phyloP scores from a whole-genome alignment of 35 echinoderm and acorn worm genomes.

The Patiria miniata region DNA sequence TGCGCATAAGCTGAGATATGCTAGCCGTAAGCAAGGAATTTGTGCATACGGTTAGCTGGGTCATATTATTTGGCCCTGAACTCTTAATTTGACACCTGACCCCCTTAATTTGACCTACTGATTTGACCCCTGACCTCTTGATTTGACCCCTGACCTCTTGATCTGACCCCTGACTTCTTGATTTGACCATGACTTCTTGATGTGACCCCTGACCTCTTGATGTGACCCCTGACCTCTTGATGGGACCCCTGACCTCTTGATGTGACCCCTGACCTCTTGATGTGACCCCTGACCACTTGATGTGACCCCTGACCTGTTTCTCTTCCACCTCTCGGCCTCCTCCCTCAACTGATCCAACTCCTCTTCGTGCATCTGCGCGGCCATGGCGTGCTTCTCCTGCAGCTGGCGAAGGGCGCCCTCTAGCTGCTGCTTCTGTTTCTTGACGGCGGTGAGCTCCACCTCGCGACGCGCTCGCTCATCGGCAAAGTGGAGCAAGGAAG shows the following conservation, averaged over 20 bases:
- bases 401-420: conserved; percentile 91
- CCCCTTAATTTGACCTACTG: no score
- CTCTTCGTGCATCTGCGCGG: conserved; percentile 61
- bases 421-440: conserved; percentile 86
- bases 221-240: no score
- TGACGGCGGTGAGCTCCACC: conserved; percentile 72
- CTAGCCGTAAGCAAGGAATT: no score
- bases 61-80: no score
- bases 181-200: no score
- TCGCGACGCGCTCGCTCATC: conserved; percentile 92
- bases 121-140: no score
- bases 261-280: not conserved
- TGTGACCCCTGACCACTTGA: not conserved
- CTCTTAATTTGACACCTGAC: no score
- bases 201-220: no score
- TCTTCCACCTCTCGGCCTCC: conserved; percentile 88
- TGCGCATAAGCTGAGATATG: no score
- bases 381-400: conserved; percentile 85
- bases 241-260: not conserved
- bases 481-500: conserved; percentile 86
- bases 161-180: no score
- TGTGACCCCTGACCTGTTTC: conserved; percentile 70
- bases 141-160: no score
- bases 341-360: conserved; percentile 76
- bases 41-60: no score